phyloP scores from a whole-genome alignment of 2,113 vertebrate genomes.

The Nannobrachium achirus region DNA sequence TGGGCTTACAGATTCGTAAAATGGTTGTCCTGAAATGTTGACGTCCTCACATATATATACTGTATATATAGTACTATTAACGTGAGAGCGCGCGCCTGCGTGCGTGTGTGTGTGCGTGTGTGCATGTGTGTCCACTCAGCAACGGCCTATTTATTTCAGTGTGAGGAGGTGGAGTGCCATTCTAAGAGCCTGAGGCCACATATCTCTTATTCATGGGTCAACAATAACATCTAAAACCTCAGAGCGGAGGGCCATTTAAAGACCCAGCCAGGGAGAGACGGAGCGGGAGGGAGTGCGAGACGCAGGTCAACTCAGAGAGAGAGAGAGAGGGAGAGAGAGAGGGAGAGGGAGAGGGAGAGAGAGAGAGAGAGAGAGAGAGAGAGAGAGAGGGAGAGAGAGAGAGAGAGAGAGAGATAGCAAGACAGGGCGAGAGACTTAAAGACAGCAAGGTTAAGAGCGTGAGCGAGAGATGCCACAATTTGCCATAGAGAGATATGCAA shows the following conservation, averaged over 20 bases:
- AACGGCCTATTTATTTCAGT: constrained; percentile 40
- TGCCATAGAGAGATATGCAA: too few species aligned
- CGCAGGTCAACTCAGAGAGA: background rate
- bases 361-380: background rate
- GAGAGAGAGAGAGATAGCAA: background rate
- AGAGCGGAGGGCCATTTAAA: constrained; percentile 14
- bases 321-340: background rate
- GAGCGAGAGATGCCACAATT: too few species aligned
- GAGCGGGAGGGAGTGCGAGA: background rate
- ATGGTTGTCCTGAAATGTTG: background rate
- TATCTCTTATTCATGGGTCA: constrained; percentile 60
- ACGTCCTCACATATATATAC: too few species aligned
- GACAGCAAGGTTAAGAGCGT: background rate
- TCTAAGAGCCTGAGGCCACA: constrained; percentile 38
- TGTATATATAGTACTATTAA: too few species aligned
- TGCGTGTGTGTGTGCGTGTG: constrained; percentile 5
- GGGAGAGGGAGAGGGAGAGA: background rate
- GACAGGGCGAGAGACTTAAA: background rate
- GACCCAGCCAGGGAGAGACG: background rate
- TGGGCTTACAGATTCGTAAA: too few species aligned
- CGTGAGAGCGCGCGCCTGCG: too few species aligned
- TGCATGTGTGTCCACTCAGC: constrained; percentile 15
- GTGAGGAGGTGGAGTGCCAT: constrained; percentile 42
- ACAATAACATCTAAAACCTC: constrained; percentile 56
- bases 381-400: background rate